A percentile compares a stretch with the other conserved stretches of the same genome.
phyloP scores from a whole-genome alignment of 2,797 vertebrate genomes.

The Hyperoplus lanceolatus region DNA sequence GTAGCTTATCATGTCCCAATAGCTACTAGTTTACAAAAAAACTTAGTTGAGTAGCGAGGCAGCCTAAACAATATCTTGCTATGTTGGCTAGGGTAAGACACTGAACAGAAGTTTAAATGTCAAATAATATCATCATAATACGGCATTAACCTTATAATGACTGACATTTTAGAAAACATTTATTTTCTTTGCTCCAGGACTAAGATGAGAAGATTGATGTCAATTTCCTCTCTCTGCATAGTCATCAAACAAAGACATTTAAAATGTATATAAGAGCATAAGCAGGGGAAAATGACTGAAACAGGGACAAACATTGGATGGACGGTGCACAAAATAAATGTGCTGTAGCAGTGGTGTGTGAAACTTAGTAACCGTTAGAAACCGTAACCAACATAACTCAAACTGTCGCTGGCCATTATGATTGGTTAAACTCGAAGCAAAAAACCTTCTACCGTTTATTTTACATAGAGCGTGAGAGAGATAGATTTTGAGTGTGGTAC shows the following conservation, averaged over 20 bases:
- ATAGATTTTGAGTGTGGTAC: neutral
- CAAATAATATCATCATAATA: constrained; percentile 7
- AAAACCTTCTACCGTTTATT: neutral
- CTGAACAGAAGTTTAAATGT: constrained; percentile 13
- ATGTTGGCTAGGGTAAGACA: neutral
- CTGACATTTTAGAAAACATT: constrained; percentile 15
- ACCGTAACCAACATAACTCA: constrained; percentile 2
- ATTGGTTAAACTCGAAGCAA: neutral
- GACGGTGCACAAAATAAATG: neutral
- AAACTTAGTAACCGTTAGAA: constrained; percentile 13
- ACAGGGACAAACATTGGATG: constrained; percentile 3
- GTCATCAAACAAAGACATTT: constrained; percentile 10
- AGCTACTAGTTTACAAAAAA: neutral
- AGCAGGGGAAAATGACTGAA: neutral
- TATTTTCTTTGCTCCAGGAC: neutral
- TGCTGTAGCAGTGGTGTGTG: neutral
- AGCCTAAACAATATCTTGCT: constrained; percentile 1
- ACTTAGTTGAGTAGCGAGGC: neutral
- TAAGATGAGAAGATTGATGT: neutral
- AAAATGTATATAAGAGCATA: constrained; percentile 34
- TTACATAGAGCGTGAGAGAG: neutral
- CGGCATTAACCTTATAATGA: neutral
- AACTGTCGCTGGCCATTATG: neutral
- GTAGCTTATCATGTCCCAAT: neutral
- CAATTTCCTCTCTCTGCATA: constrained; percentile 30